Base-by-base conservation (phyloP, 2,888 invertebrate species). In the Pterostichus niger region DNA sequence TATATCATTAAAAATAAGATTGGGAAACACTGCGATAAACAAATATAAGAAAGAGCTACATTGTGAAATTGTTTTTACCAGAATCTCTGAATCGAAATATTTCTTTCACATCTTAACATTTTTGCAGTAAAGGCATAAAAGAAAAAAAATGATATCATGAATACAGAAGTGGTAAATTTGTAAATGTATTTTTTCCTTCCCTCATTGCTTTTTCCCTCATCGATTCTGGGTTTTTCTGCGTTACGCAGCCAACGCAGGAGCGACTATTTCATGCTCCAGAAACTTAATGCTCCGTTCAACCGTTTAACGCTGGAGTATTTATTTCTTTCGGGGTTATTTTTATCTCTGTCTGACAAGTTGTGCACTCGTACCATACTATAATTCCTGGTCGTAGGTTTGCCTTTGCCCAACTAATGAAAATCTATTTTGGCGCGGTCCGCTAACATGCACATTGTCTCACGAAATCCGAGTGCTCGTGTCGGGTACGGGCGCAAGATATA, bases 211-310 rank as follows among this genome's bases (percentile, higher is more conserved):
- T 71, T 71, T 24, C 40, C 44, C 24, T 59, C 49, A 59, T 61
- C 78, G 52, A 49, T 76, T 61, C 24, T 78, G 15, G 40, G 24
- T 35, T 56, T 40, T 44, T 59, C 24, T 40, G 61, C 61, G 78
- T 54, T 56, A 56, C 31, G 75, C 73, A 44, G 33, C 33, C n/a
- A 73, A 10, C 52, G 35, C 56, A n/a, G 24, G 52, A 33, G 31
- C 78, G 46, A 6, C 56, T 56, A 76, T 78, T 78, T 78, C 78
- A 78, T 78, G 78, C 78, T 78, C 78, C 61, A 75, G 49, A 52
- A 75, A 75, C 75, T 75, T 4, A 75, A 78, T 78, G 61, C 61
- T 46, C 61, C 61, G 61, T 78, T 78, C 61, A 78, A 59, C 44
- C 78, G 61, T 78, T 78, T 78, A 78, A 78, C 78, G 40, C 61